These are phyloP conservation scores for Cryptocephalus moraei DNA, from an alignment of 2,888 invertebrate genomes.

Conservation along the genomic window DNA sequence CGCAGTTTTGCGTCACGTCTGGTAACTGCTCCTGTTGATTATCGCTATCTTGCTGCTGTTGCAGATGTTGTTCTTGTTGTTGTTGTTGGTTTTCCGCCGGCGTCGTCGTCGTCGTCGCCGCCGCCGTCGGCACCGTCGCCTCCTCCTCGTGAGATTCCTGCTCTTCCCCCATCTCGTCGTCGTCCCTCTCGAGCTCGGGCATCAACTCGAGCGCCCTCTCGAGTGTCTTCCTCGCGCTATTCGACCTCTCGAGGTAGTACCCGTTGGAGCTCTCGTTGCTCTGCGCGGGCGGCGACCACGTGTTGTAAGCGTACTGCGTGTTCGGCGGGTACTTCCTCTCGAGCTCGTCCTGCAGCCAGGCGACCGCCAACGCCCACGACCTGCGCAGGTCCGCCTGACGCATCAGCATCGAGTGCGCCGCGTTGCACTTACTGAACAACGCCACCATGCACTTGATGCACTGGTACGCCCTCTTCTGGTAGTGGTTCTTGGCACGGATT, in stretches of 20 bases:
- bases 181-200: conserved; percentile 50
- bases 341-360: conserved; percentile 92
- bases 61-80: conserved; percentile 5
- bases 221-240: conserved; percentile 83
- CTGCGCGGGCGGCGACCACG: conserved; percentile 90
- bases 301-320: conserved; percentile 74
- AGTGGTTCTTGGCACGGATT: conserved; percentile 83
- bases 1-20: conserved; percentile 30
- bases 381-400: conserved; percentile 66
- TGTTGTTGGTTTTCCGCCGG: conserved; percentile 2
- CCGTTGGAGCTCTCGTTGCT: conserved; percentile 94
- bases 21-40: conserved; percentile 23
- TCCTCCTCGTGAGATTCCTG: conserved; percentile 32
- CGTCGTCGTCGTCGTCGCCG: conserved; percentile 1
- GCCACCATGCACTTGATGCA: conserved; percentile 93
- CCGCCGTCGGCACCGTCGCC: neutral
- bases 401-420: conserved; percentile 68
- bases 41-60: conserved; percentile 17
- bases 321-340: conserved; percentile 60
- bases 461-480: conserved; percentile 94
- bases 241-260: conserved; percentile 87
- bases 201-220: conserved; percentile 67
- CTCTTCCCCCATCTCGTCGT: conserved; percentile 33
- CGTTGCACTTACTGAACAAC: conserved; percentile 75
- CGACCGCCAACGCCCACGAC: conserved; percentile 81